Base-by-base conservation (phyloP, 2,888 invertebrate genomes). In the Corbicula japonica region DNA sequence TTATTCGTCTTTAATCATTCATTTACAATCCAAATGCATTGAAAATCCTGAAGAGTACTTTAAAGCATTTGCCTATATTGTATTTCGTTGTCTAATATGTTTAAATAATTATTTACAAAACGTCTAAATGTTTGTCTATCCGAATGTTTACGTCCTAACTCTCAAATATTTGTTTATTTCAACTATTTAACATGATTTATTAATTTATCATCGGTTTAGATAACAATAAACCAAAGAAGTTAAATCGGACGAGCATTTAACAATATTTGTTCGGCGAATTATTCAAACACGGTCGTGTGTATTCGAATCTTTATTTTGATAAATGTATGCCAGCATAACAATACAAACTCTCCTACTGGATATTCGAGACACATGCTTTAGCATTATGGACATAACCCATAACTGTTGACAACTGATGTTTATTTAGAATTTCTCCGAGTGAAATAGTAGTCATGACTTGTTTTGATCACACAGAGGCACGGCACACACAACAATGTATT, bases 81-180 rank as follows among this genome's bases (percentile, higher is more conserved):
- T 72, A 54, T 72, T 72, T 72, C 50, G 38, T 62, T 70, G 62
- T 50, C 30, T 62, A 63, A 72, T 54, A 52, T 63, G 63, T 72
- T 72, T 54, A 72, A 72, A 61, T 69, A 69, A 76, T 69, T 80
- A 76, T 80, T 80, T 80, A 58, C 76, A 28, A n/a, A 76, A 68
- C 50, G 80, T 80, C 80, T 76, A 65, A 50, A 32, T 80, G 73
- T 80, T 80, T 80, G 76, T 58, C 38, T 73, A 56, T 63, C 60
- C 21, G 21, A 34, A 52, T 76, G 76, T 80, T 80, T 80, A 80
- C 73, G 80, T 73, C 48, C 69, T 46, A 50, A 50, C 68, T 34
- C 61, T 72, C 65, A 80, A 76, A 76, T 80, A 80, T 80, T 80
- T 79, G 70, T 74, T 79, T 80, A 76, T 73, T 80, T 70, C 73